These are phyloP conservation scores for Ptilodon capucinus DNA, from an alignment of 2,888 invertebrate genomes.

Conservation along the genomic window DNA sequence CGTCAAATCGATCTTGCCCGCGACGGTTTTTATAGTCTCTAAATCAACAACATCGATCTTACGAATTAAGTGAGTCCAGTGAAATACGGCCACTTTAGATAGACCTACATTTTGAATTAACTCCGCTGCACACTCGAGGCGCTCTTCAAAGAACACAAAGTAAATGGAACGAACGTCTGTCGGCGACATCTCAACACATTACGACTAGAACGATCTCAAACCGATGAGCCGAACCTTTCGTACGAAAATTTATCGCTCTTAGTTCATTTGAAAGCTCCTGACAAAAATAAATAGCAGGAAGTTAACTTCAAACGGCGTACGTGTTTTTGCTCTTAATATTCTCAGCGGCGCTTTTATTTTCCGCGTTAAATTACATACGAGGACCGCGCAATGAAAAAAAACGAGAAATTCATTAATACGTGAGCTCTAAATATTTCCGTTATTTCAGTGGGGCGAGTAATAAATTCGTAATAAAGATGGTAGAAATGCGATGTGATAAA, in stretches of 20 bases:
- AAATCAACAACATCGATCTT: slow-evolving; percentile 21
- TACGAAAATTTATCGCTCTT: slow-evolving; percentile 39
- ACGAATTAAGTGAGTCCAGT: slow-evolving; percentile 19
- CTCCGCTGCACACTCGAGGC: slow-evolving; percentile 20
- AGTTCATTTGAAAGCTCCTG: slow-evolving; percentile 44
- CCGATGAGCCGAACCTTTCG: slow-evolving; percentile 40
- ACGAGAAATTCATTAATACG: slow-evolving; percentile 60
- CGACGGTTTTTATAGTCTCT: slow-evolving; percentile 12
- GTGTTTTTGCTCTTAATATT: slow-evolving; percentile 42
- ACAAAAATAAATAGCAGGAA: slow-evolving; percentile 45
- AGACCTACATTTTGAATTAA: slow-evolving; percentile 37
- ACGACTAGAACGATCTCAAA: slow-evolving; percentile 31
- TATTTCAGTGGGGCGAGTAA: slow-evolving; percentile 54
- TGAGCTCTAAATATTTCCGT: slow-evolving; percentile 60
- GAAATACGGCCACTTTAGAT: slow-evolving; percentile 17
- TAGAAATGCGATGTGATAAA: slow-evolving; percentile 50
- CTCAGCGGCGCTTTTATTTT: slow-evolving; percentile 42
- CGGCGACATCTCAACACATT: slow-evolving; percentile 41
- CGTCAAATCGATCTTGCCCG: slow-evolving; percentile 14
- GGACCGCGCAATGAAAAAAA: slow-evolving; percentile 27
- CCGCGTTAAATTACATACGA: slow-evolving; percentile 26
- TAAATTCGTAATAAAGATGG: slow-evolving; percentile 68
- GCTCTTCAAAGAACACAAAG: slow-evolving; percentile 38
- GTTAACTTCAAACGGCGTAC: slow-evolving; percentile 6
- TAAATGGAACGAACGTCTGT: slow-evolving; percentile 44